phyloP scores from a whole-genome alignment of 2,113 vertebrate genomes.

The Ceuthmochares aereus region DNA sequence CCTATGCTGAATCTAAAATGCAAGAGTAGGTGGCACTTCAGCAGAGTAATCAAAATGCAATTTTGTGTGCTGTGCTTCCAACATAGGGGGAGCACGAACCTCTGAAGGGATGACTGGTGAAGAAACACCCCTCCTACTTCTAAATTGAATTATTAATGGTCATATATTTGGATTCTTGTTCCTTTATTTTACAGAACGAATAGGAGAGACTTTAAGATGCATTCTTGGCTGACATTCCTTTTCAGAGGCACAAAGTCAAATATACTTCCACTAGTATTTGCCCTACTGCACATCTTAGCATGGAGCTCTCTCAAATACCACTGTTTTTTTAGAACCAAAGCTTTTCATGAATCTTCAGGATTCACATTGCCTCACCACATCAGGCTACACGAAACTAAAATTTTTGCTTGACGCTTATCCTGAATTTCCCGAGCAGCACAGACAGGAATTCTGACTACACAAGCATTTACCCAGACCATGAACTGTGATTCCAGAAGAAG shows the following conservation, averaged over 20 bases:
- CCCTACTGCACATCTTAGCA: neutral
- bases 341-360: neutral
- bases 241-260: neutral
- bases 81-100: rapidly evolving
- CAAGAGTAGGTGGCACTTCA: neutral
- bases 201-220: neutral
- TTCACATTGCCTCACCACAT: neutral
- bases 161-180: neutral
- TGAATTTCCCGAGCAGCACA: neutral
- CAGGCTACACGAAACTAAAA: neutral
- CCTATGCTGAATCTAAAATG: rapidly evolving
- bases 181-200: neutral
- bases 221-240: neutral
- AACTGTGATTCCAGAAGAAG: neutral
- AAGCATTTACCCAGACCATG: neutral
- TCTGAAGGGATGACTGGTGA: neutral
- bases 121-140: neutral
- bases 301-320: neutral
- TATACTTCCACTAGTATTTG: neutral
- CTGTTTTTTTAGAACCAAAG: neutral
- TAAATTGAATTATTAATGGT: neutral
- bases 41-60: neutral
- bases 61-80: neutral
- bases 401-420: neutral
- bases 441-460: neutral